A percentile compares a stretch with the other conserved stretches of the same genome.
Conservation (phyloP, 2,113 vertebrate species). For the Lipotes vexillifer region DNA sequence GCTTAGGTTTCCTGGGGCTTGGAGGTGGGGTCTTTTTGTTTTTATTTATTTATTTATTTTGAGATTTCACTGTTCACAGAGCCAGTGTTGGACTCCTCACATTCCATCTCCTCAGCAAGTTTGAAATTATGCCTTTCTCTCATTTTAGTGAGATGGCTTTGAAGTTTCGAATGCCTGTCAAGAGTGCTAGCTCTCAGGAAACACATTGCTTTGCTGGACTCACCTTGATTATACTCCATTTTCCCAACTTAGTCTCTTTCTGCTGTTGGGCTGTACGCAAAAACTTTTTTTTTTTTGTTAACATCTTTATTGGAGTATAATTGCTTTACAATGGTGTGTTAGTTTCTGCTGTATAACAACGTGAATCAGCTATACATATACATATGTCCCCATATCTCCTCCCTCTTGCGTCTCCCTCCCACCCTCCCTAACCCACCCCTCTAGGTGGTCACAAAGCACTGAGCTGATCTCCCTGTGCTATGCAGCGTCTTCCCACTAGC, state of each 20-base stretch:
- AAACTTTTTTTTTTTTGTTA: neutral
- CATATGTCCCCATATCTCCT: no score
- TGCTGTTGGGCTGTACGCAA: neutral
- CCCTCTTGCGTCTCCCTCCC: no score
- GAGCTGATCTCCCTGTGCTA: no score
- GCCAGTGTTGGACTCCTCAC: rapidly evolving
- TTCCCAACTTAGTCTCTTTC: neutral
- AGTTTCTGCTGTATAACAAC: no score
- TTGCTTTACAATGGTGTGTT: no score
- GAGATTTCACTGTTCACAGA: neutral
- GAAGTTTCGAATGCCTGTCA: neutral
- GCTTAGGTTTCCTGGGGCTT: neutral
- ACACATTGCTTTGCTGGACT: neutral
- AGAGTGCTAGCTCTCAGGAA: neutral
- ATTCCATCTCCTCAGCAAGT: neutral
- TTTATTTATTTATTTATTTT: neutral
- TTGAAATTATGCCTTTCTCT: neutral
- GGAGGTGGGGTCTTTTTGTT: neutral
- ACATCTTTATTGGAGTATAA: no score
- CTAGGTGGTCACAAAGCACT: no score
- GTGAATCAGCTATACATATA: no score
- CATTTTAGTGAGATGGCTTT: neutral
- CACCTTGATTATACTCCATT: neutral
- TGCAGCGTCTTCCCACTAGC: no score
- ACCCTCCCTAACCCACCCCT: no score